A percentile compares a stretch with the other conserved stretches of the same genome.
phyloP scores from a whole-genome alignment of 2,888 invertebrate species.

The Drosophila algonquin region DNA sequence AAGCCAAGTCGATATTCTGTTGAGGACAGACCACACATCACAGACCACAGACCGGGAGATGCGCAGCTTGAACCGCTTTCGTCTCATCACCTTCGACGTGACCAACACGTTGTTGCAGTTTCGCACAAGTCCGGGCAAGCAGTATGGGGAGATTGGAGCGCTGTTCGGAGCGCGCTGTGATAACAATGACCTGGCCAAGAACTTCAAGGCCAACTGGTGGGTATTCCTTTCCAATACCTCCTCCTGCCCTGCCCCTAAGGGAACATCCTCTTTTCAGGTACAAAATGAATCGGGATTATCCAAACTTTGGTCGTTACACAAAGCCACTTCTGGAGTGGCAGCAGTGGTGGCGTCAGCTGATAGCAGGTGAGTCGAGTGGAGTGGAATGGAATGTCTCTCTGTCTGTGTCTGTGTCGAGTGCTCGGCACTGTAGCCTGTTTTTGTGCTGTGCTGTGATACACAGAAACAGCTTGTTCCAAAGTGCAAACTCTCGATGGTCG shows the following conservation, averaged over 20 bases:
- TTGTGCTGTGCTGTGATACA: background rate
- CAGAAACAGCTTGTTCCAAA: conserved; percentile 27
- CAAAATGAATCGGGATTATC: conserved; percentile 88
- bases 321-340: conserved; percentile 88
- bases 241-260: background rate
- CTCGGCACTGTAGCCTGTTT: conserved; percentile 11
- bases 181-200: conserved; percentile 85
- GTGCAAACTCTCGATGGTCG: conserved; percentile 16
- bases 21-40: conserved; percentile 7
- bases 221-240: background rate
- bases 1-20: conserved; percentile 3
- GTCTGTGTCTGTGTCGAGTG: conserved; percentile 15
- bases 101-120: conserved; percentile 93
- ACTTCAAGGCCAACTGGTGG: conserved; percentile 88
- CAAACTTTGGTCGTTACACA: conserved; percentile 90
- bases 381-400: background rate
- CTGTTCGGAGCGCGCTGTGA: conserved; percentile 88
- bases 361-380: conserved; percentile 73
- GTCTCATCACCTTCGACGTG: conserved; percentile 93
- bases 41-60: conserved; percentile 51
- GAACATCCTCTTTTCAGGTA: conserved; percentile 64
- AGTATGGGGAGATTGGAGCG: conserved; percentile 89
- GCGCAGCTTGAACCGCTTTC: conserved; percentile 81
- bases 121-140: conserved; percentile 88
- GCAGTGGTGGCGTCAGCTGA: conserved; percentile 90